Conservation (phyloP, 2,113 vertebrate genomes). For the Brachirus orientalis region DNA sequence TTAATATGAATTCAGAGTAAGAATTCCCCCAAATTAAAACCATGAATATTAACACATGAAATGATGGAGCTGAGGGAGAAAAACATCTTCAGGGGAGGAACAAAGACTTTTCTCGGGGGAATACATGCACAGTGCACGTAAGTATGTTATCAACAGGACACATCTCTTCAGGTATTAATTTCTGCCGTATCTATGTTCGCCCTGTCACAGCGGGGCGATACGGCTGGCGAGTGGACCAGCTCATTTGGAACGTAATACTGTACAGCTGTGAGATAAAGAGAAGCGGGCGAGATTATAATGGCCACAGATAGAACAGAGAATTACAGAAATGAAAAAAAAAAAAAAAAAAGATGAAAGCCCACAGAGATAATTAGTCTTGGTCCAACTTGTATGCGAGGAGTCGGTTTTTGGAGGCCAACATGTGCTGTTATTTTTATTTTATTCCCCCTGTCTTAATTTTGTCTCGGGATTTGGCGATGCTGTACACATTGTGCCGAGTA, state of each 20-base stretch:
- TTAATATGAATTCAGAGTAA: too few relatives aligned
- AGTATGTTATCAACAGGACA: conserved; percentile 57
- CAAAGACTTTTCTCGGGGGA: conserved; percentile 46
- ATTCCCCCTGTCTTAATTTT: conserved; percentile 9
- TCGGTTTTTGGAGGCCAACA: too few relatives aligned
- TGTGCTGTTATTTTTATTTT: too few relatives aligned
- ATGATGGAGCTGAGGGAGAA: background rate
- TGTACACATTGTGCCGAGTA: too few relatives aligned
- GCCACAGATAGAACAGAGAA: conserved; percentile 52
- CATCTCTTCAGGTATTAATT: conserved; percentile 74
- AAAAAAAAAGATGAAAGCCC: conserved; percentile 72
- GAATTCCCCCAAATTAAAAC: too few relatives aligned
- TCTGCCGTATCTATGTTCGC: conserved; percentile 53
- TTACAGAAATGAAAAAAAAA: conserved; percentile 65
- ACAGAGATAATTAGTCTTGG: conserved; percentile 74
- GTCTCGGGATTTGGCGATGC: conserved; percentile 40
- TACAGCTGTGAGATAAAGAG: conserved; percentile 72
- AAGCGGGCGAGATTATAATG: conserved; percentile 62
- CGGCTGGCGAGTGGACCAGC: conserved; percentile 48
- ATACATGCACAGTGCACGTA: conserved; percentile 48
- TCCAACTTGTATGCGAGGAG: conserved; percentile 43
- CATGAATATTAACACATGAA: conserved; percentile 5
- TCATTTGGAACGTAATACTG: conserved; percentile 69
- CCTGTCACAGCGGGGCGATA: conserved; percentile 40
- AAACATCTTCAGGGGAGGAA: conserved; percentile 35